Evolutionary conservation across 2,797 vertebrate species (phyloP).

Genomic region (Macrochelys suwanniensis): DNA sequence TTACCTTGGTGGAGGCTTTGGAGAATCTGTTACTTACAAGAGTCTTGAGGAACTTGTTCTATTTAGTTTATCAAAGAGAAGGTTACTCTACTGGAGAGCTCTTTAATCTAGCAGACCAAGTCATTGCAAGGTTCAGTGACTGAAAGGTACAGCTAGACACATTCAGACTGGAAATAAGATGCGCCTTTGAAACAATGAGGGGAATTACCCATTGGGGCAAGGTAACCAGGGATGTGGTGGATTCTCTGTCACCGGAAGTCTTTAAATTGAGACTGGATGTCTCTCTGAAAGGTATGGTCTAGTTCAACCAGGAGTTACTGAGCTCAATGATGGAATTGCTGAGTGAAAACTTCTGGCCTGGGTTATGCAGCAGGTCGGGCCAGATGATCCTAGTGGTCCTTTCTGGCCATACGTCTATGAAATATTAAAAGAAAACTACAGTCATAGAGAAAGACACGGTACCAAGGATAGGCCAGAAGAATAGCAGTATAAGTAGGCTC

Average conservation of each 20-base stretch:
- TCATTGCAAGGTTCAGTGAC: rapidly evolving
- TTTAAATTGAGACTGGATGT: neutral
- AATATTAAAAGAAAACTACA: neutral
- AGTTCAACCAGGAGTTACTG: too few species aligned
- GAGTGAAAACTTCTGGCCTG: neutral
- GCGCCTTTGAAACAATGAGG: neutral
- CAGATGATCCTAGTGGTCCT: neutral
- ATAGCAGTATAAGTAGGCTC: neutral
- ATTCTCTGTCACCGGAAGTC: neutral
- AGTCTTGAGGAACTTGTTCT: neutral
- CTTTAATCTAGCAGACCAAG: neutral
- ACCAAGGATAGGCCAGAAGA: neutral
- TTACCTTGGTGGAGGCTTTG: neutral
- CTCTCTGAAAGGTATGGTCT: too few species aligned
- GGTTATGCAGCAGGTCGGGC: neutral
- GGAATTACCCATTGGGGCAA: neutral
- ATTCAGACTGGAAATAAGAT: neutral
- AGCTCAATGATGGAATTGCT: neutral
- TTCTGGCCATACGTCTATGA: neutral
- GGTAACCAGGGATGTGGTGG: neutral
- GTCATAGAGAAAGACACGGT: neutral
- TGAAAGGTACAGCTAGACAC: too few species aligned
- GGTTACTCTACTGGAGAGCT: neutral
- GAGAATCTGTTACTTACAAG: neutral
- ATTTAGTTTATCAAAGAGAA: neutral